Base-by-base conservation (phyloP, 2,888 invertebrate genomes). In the Pterostichus madidus region DNA sequence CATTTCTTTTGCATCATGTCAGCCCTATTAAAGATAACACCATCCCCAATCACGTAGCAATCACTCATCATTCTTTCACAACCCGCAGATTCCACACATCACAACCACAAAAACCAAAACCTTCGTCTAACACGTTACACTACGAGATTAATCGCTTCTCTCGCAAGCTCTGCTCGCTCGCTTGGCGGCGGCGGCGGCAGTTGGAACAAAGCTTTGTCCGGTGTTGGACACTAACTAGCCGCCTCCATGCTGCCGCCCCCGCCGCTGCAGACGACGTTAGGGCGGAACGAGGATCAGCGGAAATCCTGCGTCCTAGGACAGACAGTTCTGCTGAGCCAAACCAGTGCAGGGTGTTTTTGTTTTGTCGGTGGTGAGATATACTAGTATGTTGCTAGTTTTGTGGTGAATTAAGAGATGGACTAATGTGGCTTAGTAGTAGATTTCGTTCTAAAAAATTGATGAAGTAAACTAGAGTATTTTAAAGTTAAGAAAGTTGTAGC, bases 41-140 rank as follows among this genome's bases (percentile, higher is more conserved):
- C 53, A 53, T 17, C 61, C 31, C 61, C 61, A 61, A 31, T 61
- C 61, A 52, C 52, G 52, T 13, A 5, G 13, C 61, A 31, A 61
- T 61, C 61, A 61, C 61, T 61, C 61, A 61, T 61, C 61, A 61
- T 61, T 61, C 61, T 31, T 61, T 7, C 61, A 52, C 31, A 11
- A 32, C 61, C 61, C 61, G 61, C 61, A 61, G 24, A 31, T 61
- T 52, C 13, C 13, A 13, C 52, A 39, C 52, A 52, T 52, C 52
- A n/a, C 13, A 52, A 52, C 52, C n/a, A 52, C 52, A 61, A 31
- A 61, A 61, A 24, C 24, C 24, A 24, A 61, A 61, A 10, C 32
- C 61, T 17, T n/a, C n/a, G 11, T 24, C 32, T 61, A 11, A 61
- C 61, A 61, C 61, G 61, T 61, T 31, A 31, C 39, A 39, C 3